Conservation (phyloP, 2,113 vertebrate species). For the Rutilus rutilus region DNA sequence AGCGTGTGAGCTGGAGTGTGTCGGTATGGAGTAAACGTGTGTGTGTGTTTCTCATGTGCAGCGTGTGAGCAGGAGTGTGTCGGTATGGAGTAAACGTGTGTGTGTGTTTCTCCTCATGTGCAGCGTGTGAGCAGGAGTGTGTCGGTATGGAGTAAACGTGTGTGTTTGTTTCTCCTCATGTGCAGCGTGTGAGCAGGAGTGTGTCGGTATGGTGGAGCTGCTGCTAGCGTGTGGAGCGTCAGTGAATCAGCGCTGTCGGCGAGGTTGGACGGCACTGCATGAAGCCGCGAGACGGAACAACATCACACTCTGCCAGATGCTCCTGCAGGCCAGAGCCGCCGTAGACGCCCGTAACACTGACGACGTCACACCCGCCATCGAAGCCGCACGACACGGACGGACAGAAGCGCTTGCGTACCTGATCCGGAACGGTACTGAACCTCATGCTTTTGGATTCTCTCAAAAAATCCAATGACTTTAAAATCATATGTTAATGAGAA, state of each 20-base stretch:
- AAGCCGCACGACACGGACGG: slow-evolving; percentile 89
- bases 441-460: background rate
- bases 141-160: slow-evolving; percentile 66
- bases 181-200: slow-evolving; percentile 88
- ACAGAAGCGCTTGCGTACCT: slow-evolving; percentile 83
- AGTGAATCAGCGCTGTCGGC: slow-evolving; percentile 90
- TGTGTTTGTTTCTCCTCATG: background rate
- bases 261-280: slow-evolving; percentile 92
- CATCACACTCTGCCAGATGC: slow-evolving; percentile 83
- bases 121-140: slow-evolving; percentile 85
- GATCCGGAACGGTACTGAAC: slow-evolving; percentile 71
- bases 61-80: too few species aligned
- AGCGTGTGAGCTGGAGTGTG: too few species aligned
- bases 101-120: background rate
- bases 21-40: too few species aligned
- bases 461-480: too few species aligned
- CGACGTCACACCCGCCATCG: slow-evolving; percentile 87
- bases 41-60: too few species aligned
- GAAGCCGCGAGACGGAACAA: slow-evolving; percentile 87
- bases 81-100: background rate
- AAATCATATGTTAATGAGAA: background rate
- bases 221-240: slow-evolving; percentile 82
- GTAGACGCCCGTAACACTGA: slow-evolving; percentile 85
- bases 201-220: slow-evolving; percentile 78
- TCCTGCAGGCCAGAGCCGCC: slow-evolving; percentile 84